phyloP scores from a whole-genome alignment of 2,797 vertebrate genomes.

The Ambastaia sidthimunki region DNA sequence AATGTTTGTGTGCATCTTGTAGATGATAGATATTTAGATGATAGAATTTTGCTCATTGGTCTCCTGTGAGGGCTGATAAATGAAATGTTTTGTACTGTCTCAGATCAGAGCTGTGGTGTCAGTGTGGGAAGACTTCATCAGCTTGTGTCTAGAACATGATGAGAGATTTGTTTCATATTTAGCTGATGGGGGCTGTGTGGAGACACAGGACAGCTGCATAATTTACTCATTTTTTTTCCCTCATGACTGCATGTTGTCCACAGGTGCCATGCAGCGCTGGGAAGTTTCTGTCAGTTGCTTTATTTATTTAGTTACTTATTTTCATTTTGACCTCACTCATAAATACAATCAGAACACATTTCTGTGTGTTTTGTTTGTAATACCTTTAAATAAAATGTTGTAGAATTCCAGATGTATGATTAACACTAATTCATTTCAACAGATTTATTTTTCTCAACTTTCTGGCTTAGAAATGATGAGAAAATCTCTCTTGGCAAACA shows the following conservation, averaged over 20 bases:
- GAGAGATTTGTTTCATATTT: slow-evolving; percentile 1
- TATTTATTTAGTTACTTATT: too few relatives aligned
- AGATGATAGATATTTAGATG: neutral
- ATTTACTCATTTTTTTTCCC: neutral
- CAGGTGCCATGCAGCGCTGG: neutral
- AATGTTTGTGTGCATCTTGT: neutral
- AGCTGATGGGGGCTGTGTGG: neutral
- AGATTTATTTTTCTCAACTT: neutral
- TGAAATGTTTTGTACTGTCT: neutral
- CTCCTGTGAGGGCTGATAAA: neutral
- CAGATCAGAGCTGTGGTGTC: neutral
- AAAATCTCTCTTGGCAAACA: neutral
- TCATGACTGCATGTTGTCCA: neutral
- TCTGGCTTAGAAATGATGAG: neutral
- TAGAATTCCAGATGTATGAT: neutral
- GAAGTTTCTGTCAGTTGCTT: neutral
- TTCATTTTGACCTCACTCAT: too few relatives aligned
- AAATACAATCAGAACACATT: neutral
- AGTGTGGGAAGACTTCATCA: neutral
- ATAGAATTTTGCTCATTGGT: neutral
- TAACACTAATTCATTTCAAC: neutral
- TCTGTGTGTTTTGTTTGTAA: neutral
- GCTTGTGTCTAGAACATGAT: slow-evolving; percentile 1
- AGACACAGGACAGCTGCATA: neutral
- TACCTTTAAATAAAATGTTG: neutral